Percentiles rank a stretch among this genome's conserved stretches.
phyloP scores from a whole-genome alignment of 2,113 vertebrate genomes.

The Myiagra hebetior region DNA sequence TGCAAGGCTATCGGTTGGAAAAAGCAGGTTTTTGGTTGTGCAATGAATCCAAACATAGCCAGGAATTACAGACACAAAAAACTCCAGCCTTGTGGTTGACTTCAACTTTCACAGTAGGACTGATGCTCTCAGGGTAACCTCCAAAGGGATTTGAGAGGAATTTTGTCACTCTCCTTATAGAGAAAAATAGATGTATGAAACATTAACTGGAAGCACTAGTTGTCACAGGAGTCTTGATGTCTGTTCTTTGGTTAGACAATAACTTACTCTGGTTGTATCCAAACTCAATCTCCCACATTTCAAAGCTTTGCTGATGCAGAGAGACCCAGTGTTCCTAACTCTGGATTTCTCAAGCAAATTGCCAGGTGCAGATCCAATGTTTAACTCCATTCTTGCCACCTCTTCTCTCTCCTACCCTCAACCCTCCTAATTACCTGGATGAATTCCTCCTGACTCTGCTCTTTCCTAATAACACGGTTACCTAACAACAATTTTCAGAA shows the following conservation, averaged over 20 bases:
- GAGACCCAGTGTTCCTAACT: not conserved
- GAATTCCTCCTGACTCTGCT: not conserved
- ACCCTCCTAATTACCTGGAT: not conserved
- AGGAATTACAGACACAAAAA: not conserved
- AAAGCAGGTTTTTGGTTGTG: constrained; percentile 9
- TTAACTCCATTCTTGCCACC: not conserved
- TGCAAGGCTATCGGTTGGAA: not conserved
- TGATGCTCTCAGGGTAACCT: not conserved
- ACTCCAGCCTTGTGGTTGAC: not conserved
- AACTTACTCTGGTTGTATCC: not conserved
- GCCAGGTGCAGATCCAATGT: not conserved
- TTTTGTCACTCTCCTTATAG: not conserved
- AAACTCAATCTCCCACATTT: not conserved
- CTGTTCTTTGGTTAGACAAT: not conserved
- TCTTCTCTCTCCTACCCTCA: not conserved
- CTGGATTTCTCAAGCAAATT: not conserved
- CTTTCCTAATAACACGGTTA: not conserved
- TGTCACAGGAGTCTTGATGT: not conserved
- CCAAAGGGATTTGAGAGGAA: not conserved
- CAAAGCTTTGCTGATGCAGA: not conserved
- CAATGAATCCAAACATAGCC: not conserved
- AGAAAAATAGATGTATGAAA: not conserved
- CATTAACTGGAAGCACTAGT: not conserved
- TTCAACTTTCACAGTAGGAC: not conserved
- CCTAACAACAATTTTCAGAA: not conserved